phyloP scores from a whole-genome alignment of 2,113 vertebrate genomes.

The Phylloscopus whistleri region DNA sequence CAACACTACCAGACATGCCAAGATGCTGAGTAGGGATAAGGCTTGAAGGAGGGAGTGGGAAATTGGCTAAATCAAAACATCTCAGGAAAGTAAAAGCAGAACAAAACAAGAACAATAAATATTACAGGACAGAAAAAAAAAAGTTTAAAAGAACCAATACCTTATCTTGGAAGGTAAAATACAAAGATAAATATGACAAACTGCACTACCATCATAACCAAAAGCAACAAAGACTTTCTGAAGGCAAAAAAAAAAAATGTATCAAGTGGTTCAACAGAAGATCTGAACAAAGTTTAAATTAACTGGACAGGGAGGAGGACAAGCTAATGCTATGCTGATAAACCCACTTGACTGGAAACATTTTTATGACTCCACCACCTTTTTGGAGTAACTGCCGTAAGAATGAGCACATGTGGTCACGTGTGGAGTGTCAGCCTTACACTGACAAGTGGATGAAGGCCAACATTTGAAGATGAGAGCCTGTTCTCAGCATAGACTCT shows the following conservation, averaged over 20 bases:
- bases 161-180: not conserved
- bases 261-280: not conserved
- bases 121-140: not conserved
- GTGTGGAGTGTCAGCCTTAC: not conserved
- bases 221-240: not conserved
- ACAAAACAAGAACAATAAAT: not conserved
- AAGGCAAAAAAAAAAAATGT: not conserved
- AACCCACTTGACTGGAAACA: not conserved
- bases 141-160: not conserved
- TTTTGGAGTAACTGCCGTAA: not conserved
- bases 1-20: not conserved
- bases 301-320: not conserved
- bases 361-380: not conserved
- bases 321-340: not conserved
- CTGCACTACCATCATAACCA: not conserved
- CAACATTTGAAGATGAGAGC: not conserved
- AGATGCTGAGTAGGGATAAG: not conserved
- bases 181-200: not conserved
- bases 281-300: not conserved
- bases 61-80: not conserved
- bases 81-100: not conserved
- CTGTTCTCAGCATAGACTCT: not conserved
- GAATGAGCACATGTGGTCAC: fast-evolving
- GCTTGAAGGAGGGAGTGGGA: not conserved
- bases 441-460: not conserved